These are phyloP conservation scores for Pissodes strobi DNA, from an alignment of 1,140 invertebrate genomes.

Conservation along the genomic window DNA sequence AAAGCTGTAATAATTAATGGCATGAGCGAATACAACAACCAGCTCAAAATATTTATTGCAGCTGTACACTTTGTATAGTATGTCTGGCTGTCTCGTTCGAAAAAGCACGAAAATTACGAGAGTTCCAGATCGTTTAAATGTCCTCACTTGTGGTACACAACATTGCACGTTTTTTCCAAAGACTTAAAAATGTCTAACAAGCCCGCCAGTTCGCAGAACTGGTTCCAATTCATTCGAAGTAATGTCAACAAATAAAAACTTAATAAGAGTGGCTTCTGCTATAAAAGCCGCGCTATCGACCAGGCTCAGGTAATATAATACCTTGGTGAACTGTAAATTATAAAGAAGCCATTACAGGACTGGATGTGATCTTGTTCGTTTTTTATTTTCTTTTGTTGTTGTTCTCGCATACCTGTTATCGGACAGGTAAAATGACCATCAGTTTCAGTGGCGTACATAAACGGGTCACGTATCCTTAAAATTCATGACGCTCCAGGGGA, in stretches of 20 bases:
- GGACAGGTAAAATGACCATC: conserved; percentile 3
- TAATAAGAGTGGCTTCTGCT: conserved; percentile 33
- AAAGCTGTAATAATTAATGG: too few relatives aligned
- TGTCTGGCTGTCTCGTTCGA: background rate
- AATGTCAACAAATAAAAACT: conserved; percentile 36
- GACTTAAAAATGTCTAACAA: conserved; percentile 23
- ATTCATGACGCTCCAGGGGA: too few relatives aligned
- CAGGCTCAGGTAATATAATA: conserved; percentile 26
- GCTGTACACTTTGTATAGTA: too few relatives aligned
- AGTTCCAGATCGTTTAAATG: conserved; percentile 15
- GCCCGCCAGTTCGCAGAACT: conserved; percentile 9
- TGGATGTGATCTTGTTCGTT: conserved; percentile 26
- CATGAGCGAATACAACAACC: too few relatives aligned
- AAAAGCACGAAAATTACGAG: conserved; percentile 13
- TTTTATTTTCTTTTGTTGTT: conserved; percentile 26
- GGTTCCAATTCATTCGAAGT: conserved; percentile 33
- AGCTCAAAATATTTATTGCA: too few relatives aligned
- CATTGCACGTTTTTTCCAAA: conserved; percentile 15
- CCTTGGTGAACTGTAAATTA: conserved; percentile 32
- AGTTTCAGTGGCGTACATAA: too few relatives aligned
- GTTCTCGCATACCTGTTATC: conserved; percentile 25
- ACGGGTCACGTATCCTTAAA: too few relatives aligned
- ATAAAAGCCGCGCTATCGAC: conserved; percentile 20
- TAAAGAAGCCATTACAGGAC: conserved; percentile 36
- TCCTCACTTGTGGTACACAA: conserved; percentile 21